Base-by-base conservation (phyloP, 1,140 invertebrate species). In the Saccostrea echinata region DNA sequence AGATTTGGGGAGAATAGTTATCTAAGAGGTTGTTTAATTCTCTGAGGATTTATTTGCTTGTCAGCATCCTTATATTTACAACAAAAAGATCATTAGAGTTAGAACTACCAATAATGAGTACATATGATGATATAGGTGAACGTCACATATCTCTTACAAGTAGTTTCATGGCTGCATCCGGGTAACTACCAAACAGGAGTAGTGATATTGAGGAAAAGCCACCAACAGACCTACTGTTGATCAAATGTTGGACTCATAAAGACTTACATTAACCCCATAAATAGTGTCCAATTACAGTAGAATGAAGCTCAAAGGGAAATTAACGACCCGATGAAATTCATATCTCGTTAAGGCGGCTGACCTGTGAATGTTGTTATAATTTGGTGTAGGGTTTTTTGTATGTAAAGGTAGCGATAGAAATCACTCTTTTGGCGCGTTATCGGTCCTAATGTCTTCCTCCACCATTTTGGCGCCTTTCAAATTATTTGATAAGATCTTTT, bases 401-500 rank as follows among this genome's bases (percentile, higher is more conserved):
- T 76, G 68, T 76, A 76, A 53, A 83, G 81, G 81, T 30, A 24
- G 35, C 21, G 81, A 53, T 83, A 83, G 81, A 53, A 76, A 83
- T 83, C 81, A 12, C n/a, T 83, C 51, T 83, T 21, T 51, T n/a
- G 24, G 33, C 11, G 81, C 51, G 35, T 83, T 83, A 83, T 83
- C 81, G 21, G 43, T 51, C 51, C 51, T 83, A 24, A 83, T 83
- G 81, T 53, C 35, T 53, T 83, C 51, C 24, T 76, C 51, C 81
- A 83, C 51, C 81, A 83, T 43, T 51, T 53, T 83, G 81, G 81
- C 81, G 81, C 81, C 81, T 83, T 83, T 53, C 81, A 83, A 83
- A 83, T 83, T 83, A 83, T 83, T 83, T 83, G 81, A 83, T 83
- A 83, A 83, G n/a, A 83, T 83, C 81, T 83, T 83, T 83, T 52